Base-by-base conservation (phyloP, 37 sponge, comb jelly and placozoan genomes). In the Crambe crambe region DNA sequence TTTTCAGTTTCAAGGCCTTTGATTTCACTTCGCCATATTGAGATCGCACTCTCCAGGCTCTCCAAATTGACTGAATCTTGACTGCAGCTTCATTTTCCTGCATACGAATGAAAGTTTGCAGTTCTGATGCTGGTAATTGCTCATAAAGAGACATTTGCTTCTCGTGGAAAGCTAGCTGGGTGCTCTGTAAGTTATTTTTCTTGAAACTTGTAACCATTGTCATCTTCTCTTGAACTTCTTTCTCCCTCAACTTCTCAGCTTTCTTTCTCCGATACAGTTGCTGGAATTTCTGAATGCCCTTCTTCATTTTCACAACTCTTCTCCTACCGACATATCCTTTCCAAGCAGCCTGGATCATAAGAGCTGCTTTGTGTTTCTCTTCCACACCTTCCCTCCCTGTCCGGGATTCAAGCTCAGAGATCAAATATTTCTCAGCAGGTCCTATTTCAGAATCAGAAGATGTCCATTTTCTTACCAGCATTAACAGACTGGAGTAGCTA, bases 321-420 rank as follows among this genome's bases (percentile, higher is more conserved):
- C 72, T 85, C 22, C 91, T 59, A 25, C 80, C 31, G 39, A 42
- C 10, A 44, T 86, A 83, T 0, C 87, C 92, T 41, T 80, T 77
- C 92, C 92, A 91, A 10, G 54, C 27, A 44, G 87, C 83, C 41
- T 91, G 92, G 38, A 91, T 91, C 27, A 83, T 42, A 1, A 62
- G 56, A 38, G 92, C 92, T 30, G 92, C 86, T 44, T 56, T 39
- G 34, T 79, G 10, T 0, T 2, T 17, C 29, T 3, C 57, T 23
- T 35, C 76, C 27, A 74, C 75, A 22, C 37, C 69, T 32, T 30
- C 35, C 25, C 20, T 12, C 59, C 59, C 59, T 2, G 15, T 34
- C 35, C 31, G 31, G 1, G 56, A 20, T 6, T 60, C 56, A 8
- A 86, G 60, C 38, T 37, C 30, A 22, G 58, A 22, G 2, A 67